Evolutionary conservation across 2,797 vertebrate genomes (phyloP).

Genomic region (Sparus aurata): DNA sequence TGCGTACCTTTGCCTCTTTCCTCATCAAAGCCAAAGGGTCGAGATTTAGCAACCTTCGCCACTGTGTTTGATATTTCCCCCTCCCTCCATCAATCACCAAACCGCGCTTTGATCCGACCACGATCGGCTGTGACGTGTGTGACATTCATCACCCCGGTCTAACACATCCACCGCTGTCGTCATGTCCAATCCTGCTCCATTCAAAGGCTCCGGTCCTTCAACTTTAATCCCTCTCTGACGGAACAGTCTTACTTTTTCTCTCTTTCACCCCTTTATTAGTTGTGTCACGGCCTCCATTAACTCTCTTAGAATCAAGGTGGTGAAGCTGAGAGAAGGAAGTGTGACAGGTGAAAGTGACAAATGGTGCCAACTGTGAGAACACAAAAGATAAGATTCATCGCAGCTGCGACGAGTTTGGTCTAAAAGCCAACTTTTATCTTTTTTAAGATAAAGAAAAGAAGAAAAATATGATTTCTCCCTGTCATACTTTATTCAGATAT

Average conservation of each 20-base stretch:
- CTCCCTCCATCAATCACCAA: constrained; percentile 58
- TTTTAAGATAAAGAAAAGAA: neutral
- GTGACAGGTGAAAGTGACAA: constrained; percentile 29
- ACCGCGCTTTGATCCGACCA: constrained; percentile 63
- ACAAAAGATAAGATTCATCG: neutral
- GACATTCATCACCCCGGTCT: constrained; percentile 53
- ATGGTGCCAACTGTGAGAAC: constrained; percentile 25
- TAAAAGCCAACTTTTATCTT: constrained; percentile 8
- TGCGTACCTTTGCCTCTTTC: constrained; percentile 14
- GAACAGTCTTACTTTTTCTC: constrained; percentile 15
- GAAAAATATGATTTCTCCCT: neutral
- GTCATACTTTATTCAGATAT: constrained; percentile 1
- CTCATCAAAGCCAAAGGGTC: constrained; percentile 62
- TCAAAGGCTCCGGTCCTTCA: constrained; percentile 49
- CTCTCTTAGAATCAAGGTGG: neutral
- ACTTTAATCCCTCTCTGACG: constrained; percentile 18
- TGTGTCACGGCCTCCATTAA: constrained; percentile 6
- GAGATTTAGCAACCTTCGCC: constrained; percentile 47
- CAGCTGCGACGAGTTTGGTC: neutral
- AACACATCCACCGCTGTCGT: constrained; percentile 27
- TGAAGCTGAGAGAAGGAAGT: constrained; percentile 18
- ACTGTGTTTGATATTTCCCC: constrained; percentile 56
- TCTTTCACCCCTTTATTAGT: constrained; percentile 6
- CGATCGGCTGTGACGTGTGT: constrained; percentile 38
- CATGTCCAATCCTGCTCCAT: constrained; percentile 40